A percentile compares a stretch with the other conserved stretches of the same genome.
Conservation (phyloP, 2,113 vertebrate genomes). For the Polyodon spathula region DNA sequence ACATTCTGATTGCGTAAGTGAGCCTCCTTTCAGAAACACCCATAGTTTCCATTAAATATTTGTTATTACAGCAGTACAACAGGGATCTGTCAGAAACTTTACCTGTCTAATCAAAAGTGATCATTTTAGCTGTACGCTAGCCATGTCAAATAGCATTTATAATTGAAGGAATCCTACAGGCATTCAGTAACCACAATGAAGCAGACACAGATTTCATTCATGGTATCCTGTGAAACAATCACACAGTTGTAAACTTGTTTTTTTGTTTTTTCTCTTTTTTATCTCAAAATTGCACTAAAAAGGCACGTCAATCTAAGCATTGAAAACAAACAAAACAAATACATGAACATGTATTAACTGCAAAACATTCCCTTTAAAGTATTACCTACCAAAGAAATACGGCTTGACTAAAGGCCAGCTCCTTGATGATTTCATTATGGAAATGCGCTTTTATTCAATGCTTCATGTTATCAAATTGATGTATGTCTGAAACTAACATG, state of each 20-base stretch:
- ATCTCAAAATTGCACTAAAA: too few species aligned
- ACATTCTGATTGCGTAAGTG: too few species aligned
- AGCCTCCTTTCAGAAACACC: too few species aligned
- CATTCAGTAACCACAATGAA: conserved; percentile 25
- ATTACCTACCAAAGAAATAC: conserved; percentile 6
- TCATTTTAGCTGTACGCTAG: too few species aligned
- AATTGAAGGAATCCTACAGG: background rate
- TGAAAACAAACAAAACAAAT: too few species aligned
- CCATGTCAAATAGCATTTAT: conserved; percentile 26
- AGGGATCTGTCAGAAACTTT: too few species aligned
- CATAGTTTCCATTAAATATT: too few species aligned
- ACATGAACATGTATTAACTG: too few species aligned
- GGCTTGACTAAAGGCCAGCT: conserved; percentile 10
- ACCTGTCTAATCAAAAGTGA: too few species aligned
- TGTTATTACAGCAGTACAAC: too few species aligned
- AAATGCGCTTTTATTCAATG: conserved; percentile 18
- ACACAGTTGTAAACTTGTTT: conserved; percentile 14
- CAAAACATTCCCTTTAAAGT: background rate
- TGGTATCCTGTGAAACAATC: conserved; percentile 14
- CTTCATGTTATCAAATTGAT: conserved; percentile 24
- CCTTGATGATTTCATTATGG: conserved; percentile 23
- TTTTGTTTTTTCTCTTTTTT: too few species aligned
- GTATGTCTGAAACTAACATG: conserved; percentile 22
- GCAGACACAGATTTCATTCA: conserved; percentile 30
- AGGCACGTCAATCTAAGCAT: too few species aligned